Conservation (phyloP, 2,888 invertebrate genomes). For the Caenorhabditis sp. region DNA sequence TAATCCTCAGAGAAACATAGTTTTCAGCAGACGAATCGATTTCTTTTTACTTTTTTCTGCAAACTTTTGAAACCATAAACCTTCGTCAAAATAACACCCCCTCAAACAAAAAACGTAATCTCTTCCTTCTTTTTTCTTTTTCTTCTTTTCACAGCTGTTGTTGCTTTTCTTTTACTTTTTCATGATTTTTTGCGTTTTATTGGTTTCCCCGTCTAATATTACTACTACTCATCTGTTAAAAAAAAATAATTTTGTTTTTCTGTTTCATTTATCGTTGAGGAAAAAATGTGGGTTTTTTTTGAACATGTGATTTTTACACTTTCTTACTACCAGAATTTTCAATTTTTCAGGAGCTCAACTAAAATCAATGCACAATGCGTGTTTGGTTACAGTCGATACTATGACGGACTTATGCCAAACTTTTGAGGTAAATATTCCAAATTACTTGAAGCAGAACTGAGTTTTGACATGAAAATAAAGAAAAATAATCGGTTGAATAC, state of each 20-base stretch:
- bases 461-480: background rate
- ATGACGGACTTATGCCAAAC: slow-evolving; percentile 33
- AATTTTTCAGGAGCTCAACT: slow-evolving; percentile 93
- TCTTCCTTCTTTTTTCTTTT: background rate
- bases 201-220: background rate
- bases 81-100: slow-evolving; percentile 9
- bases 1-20: too few relatives aligned
- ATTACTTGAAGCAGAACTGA: background rate
- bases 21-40: too few relatives aligned
- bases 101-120: background rate
- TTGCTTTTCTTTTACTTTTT: background rate
- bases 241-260: background rate
- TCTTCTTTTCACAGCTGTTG: slow-evolving; percentile 16
- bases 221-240: background rate
- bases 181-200: background rate
- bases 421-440: slow-evolving; percentile 9
- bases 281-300: too few relatives aligned
- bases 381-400: slow-evolving; percentile 79
- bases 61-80: background rate
- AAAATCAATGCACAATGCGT: slow-evolving; percentile 96
- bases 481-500: background rate
- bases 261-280: background rate
- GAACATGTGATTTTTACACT: too few relatives aligned
- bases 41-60: too few relatives aligned
- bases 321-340: too few relatives aligned